Base-by-base conservation (phyloP, 2,797 vertebrate species). In the Girardinus metallicus region DNA sequence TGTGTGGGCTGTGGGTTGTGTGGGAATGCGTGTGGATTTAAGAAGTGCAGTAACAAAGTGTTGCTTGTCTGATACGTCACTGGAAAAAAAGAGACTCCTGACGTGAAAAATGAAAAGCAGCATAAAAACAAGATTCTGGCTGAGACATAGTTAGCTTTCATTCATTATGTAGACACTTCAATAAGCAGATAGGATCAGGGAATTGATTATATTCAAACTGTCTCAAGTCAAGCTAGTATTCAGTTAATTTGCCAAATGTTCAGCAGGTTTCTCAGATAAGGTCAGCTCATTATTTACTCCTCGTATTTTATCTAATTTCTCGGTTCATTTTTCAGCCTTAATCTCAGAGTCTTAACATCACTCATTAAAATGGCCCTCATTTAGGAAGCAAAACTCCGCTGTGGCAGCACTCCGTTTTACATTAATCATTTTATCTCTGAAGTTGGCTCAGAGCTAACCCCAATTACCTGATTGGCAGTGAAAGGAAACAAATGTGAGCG, bases 111-210 rank as follows among this genome's bases (percentile, higher is more conserved):
- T 85, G 53, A 85, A 87, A 79, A 64, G 43, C 21, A 2, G 13
- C 1, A 68, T 53, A 55, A 44, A 82, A 88, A 82, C 76, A 78
- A 78, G 76, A 83, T 84, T 85, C 43, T 75, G 76, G 68, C 62
- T 76, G 72, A 34, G 76, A 89, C 43, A 53, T 51, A 68, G 75
- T 46, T 53, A 57, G 26, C 68, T 53, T 51, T 83, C 78, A 79
- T 88, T 83, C 55, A 44, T 88, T 79, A 90, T 79, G 77, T 44
- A 86, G 60, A 73, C 75, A 78, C 74, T 76, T 76, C 82, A 81
- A 83, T 55, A 78, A 81, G 64, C 26, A 23, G 66, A 83, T 79
- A 86, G 79, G 41, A 47, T 81, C 71, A 70, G 6, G 9, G 55
- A 78, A 76, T 77, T 86, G 62, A 73, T 74, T 70, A 60, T 78